Base-by-base conservation (phyloP, 2,113 vertebrate genomes). In the Archilochus colubris region DNA sequence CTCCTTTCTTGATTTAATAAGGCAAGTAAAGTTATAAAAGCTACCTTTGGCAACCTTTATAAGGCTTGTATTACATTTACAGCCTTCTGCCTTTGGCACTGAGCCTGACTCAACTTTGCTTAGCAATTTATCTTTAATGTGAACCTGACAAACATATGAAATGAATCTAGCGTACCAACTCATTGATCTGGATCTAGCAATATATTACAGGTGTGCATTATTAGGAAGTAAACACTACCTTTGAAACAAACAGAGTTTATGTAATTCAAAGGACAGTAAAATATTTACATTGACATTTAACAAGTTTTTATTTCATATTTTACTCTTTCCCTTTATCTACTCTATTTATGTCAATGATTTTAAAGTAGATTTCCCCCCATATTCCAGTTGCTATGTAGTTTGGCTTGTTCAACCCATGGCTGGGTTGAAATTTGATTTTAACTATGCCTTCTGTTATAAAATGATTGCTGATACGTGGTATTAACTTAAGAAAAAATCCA, bases 241-340 rank as follows among this genome's bases (percentile, higher is more conserved):
- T 51, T 67, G 36, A 83, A 81, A 85, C 9, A 72, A 30, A 8
- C 28, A 36, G 4, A 10, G 4, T n/a, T 91, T 62, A 25, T 62
- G 8, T 40, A 83, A 69, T 21, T 86, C 51, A 62, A 92, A 3
- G 8, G 19, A 91, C 7, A 91, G 5, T 43, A 53, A 82, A 82
- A 36, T 77, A 77, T 55, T 86, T 22, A 14, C 20, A 51, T 31
- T 8, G 43, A 36, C 0, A 23, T 40, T 61, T 57, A 59, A 0
- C 1, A 18, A 44, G 72, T 86, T 87, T 90, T 55, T 43, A 28
- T 57, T 77, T 44, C 2, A 24, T 54, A 54, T 0, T 66, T 76
- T n/a, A 40, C 0, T 0, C 2, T 33, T 20, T 44, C 61, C 3
- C 33, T 73, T 73, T 51, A 62, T 22, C 6, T 61, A 38, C 5